phyloP scores from a whole-genome alignment of 2,888 invertebrate genomes.

The Ceramica pisi region DNA sequence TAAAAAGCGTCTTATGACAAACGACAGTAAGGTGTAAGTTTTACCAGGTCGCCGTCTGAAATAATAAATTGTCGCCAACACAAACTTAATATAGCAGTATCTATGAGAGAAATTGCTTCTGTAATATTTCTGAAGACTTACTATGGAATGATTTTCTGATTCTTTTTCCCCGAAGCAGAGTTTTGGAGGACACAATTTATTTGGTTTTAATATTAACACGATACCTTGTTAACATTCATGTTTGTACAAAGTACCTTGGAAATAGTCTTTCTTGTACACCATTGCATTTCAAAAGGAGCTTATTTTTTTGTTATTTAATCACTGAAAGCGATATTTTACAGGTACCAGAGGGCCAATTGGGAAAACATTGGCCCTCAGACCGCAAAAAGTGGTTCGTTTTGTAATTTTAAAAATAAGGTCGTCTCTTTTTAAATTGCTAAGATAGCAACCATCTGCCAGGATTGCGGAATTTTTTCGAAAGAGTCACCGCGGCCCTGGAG shows the following conservation, averaged over 20 bases:
- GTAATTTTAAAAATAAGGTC: not conserved
- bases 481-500: too few relatives aligned
- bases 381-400: not conserved
- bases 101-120: constrained; percentile 53
- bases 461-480: too few relatives aligned
- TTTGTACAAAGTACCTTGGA: not conserved
- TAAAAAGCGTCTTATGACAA: constrained; percentile 64
- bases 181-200: constrained; percentile 25
- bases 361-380: too few relatives aligned
- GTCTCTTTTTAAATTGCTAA: not conserved
- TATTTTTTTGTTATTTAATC: too few relatives aligned
- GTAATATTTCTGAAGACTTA: constrained; percentile 45
- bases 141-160: constrained; percentile 29
- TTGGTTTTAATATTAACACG: not conserved
- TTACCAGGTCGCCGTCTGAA: constrained; percentile 50
- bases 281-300: too few relatives aligned
- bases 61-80: constrained; percentile 65
- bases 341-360: too few relatives aligned
- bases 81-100: constrained; percentile 64
- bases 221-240: not conserved
- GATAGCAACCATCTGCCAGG: too few relatives aligned
- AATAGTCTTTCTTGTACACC: too few relatives aligned
- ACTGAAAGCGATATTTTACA: too few relatives aligned
- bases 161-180: constrained; percentile 14
- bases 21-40: constrained; percentile 61